Evolutionary conservation across 2,888 invertebrate species (phyloP).

Genomic region (Drosophila neutralis): DNA sequence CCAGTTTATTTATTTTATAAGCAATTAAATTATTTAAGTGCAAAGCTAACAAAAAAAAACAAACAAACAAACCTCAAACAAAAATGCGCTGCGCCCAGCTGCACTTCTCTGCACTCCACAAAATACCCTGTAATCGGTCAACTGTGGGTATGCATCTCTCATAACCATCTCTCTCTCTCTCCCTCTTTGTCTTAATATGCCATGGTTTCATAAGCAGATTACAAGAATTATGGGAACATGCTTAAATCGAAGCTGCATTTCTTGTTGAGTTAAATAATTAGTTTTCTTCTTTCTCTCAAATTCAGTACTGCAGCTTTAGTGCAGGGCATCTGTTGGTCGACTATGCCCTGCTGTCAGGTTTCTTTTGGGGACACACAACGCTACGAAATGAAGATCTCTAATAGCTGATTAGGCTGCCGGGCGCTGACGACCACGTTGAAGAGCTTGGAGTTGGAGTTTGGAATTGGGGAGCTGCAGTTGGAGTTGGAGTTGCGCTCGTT

Average conservation of each 20-base stretch:
- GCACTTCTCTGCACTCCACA: slow-evolving; percentile 19
- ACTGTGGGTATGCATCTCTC: background rate
- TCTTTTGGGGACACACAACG: slow-evolving; percentile 48
- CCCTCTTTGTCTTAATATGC: background rate
- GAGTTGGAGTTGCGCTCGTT: slow-evolving; percentile 46
- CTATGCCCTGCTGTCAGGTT: background rate
- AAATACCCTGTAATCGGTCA: slow-evolving; percentile 12
- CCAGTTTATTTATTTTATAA: slow-evolving; percentile 76
- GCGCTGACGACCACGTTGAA: slow-evolving; percentile 1
- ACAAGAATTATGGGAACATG: background rate
- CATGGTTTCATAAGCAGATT: background rate
- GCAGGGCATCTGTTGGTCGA: slow-evolving; percentile 14
- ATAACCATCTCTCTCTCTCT: background rate
- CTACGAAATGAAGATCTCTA: slow-evolving; percentile 71
- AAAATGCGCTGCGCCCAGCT: slow-evolving; percentile 33
- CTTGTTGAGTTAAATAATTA: background rate
- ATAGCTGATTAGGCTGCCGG: slow-evolving; percentile 65
- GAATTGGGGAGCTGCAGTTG: slow-evolving; percentile 9
- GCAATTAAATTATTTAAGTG: slow-evolving; percentile 80
- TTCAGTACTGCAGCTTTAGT: background rate
- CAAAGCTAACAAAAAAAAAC: slow-evolving; percentile 69
- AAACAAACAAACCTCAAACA: slow-evolving; percentile 6
- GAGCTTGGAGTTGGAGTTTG: slow-evolving; percentile 1
- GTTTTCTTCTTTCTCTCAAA: background rate
- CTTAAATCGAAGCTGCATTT: background rate